Percentiles rank a stretch among this genome's conserved stretches.
These are phyloP conservation scores for Aphyosemion australe DNA, from an alignment of 2,113 vertebrate species.

Conservation along the genomic window DNA sequence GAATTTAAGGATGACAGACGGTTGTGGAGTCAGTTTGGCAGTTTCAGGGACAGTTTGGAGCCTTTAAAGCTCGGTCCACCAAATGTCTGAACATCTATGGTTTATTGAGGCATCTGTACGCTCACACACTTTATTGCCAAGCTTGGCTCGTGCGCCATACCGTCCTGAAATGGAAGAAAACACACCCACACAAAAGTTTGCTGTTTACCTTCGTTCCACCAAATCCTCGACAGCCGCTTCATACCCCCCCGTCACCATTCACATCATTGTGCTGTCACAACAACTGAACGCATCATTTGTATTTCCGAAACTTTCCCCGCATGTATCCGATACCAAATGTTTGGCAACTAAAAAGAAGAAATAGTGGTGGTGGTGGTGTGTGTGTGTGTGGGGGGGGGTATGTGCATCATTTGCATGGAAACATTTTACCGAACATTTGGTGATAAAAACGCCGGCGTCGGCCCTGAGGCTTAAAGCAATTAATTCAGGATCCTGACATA, in stretches of 20 bases:
- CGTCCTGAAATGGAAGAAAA: constrained; percentile 41
- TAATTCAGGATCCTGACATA: constrained; percentile 99
- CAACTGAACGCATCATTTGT: constrained; percentile 76
- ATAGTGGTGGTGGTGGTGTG: constrained; percentile 7
- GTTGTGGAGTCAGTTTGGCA: constrained; percentile 68
- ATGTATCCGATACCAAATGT: constrained; percentile 79
- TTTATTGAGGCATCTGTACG: constrained; percentile 81
- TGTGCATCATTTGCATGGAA: constrained; percentile 82
- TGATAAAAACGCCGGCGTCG: constrained; percentile 87
- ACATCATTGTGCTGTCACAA: constrained; percentile 70
- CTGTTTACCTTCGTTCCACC: constrained; percentile 71
- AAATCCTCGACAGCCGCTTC: constrained; percentile 74
- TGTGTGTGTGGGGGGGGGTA: constrained; percentile 33
- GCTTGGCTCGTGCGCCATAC: constrained; percentile 69
- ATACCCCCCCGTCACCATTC: constrained; percentile 73
- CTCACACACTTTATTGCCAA: constrained; percentile 68
- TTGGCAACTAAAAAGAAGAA: constrained; percentile 48
- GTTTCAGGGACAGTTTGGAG: constrained; percentile 68
- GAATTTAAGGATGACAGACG: constrained; percentile 66
- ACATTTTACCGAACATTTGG: constrained; percentile 97
- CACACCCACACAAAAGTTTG: constrained; percentile 63
- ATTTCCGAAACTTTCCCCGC: constrained; percentile 75
- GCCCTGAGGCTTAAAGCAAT: constrained; percentile 98
- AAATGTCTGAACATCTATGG: constrained; percentile 76
- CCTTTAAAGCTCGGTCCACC: constrained; percentile 67